A percentile compares a stretch with the other conserved stretches of the same genome.
Evolutionary conservation across 2,113 vertebrate genomes (phyloP).

Genomic region (Scophthalmus maximus): DNA sequence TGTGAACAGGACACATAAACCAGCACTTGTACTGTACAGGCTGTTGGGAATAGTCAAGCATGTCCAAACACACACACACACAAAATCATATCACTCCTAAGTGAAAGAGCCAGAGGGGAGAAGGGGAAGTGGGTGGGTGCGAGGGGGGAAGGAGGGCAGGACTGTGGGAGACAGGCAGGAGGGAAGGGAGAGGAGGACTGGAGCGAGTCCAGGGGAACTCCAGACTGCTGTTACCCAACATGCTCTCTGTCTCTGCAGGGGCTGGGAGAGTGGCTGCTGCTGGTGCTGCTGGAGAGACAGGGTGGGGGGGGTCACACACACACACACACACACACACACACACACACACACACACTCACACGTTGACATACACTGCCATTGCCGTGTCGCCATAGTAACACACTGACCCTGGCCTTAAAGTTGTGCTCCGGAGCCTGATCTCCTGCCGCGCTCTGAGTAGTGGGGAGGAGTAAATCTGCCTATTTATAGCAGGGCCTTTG

Average conservation of each 20-base stretch:
- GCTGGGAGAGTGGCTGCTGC: slow-evolving; percentile 61
- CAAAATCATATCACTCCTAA: slow-evolving; percentile 30
- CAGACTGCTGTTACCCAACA: slow-evolving; percentile 80
- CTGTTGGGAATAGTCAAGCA: slow-evolving; percentile 41
- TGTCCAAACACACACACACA: slow-evolving; percentile 21
- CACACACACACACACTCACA: slow-evolving; percentile 21
- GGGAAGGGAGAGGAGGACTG: slow-evolving; percentile 77
- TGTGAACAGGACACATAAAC: slow-evolving; percentile 60
- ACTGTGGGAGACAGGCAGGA: slow-evolving; percentile 66
- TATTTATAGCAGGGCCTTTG: slow-evolving; percentile 77
- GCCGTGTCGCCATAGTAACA: slow-evolving; percentile 78
- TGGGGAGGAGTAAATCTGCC: slow-evolving; percentile 70
- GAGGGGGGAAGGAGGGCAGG: slow-evolving; percentile 50
- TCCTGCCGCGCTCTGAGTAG: slow-evolving; percentile 57
- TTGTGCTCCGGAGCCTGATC: slow-evolving; percentile 58
- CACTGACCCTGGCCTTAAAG: slow-evolving; percentile 73
- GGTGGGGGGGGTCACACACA: slow-evolving; percentile 2
- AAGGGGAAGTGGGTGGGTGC: slow-evolving; percentile 61
- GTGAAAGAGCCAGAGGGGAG: slow-evolving; percentile 49
- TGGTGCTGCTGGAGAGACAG: slow-evolving; percentile 47
- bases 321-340: slow-evolving; percentile 24
- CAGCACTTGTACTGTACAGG: slow-evolving; percentile 35
- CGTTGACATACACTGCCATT: slow-evolving; percentile 26
- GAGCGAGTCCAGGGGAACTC: slow-evolving; percentile 85
- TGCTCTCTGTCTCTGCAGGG: slow-evolving; percentile 66